Evolutionary conservation across 2,888 invertebrate genomes (phyloP).

Genomic region (Ochropacha duplaris): DNA sequence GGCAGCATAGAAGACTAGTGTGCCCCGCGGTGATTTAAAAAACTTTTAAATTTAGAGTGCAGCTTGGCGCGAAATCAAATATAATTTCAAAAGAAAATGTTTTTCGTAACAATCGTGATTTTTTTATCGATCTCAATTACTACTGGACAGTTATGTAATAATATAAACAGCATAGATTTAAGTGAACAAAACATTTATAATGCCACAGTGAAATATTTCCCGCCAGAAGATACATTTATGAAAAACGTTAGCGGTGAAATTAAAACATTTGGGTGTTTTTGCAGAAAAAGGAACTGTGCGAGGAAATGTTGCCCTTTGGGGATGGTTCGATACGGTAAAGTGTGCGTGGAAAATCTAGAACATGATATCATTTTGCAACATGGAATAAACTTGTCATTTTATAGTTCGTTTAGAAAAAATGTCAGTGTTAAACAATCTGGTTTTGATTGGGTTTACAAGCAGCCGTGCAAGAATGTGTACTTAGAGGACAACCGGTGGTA

Average conservation of each 20-base stretch:
- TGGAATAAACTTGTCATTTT: constrained; percentile 44
- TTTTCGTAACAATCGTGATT: constrained; percentile 29
- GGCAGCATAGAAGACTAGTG: background rate
- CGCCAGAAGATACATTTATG: constrained; percentile 44
- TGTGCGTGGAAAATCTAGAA: constrained; percentile 35
- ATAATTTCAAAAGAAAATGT: constrained; percentile 22
- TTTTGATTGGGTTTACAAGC: constrained; percentile 40
- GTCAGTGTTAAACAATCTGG: constrained; percentile 33
- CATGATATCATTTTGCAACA: constrained; percentile 38
- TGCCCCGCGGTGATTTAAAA: background rate
- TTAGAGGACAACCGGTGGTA: constrained; percentile 47
- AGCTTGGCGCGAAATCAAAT: background rate
- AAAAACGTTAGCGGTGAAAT: constrained; percentile 46
- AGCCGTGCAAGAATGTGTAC: constrained; percentile 40
- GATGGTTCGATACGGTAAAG: constrained; percentile 11
- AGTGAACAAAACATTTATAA: constrained; percentile 30
- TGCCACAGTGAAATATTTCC: constrained; percentile 41
- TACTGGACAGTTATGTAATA: constrained; percentile 42
- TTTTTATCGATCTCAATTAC: constrained; percentile 18
- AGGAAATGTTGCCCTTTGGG: constrained; percentile 66
- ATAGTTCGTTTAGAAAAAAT: constrained; percentile 30
- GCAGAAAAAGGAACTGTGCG: constrained; percentile 53
- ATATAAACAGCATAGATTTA: constrained; percentile 51
- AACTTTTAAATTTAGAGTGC: background rate
- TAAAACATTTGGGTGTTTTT: constrained; percentile 58